A percentile compares a stretch with the other conserved stretches of the same genome.
Conservation (phyloP, 2,888 invertebrate genomes). For the Conchocele bisecta region DNA sequence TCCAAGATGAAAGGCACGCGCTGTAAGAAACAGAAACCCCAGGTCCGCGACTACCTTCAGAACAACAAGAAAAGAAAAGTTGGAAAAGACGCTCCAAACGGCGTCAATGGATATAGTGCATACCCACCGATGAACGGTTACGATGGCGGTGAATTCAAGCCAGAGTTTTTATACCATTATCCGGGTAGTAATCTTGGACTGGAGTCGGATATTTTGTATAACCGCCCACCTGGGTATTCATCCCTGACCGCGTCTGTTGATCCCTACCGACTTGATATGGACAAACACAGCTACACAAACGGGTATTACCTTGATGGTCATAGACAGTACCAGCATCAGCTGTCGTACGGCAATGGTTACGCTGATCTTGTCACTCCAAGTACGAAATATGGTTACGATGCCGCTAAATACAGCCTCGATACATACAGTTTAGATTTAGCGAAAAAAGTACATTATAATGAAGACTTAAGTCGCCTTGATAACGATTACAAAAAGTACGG, state of each 20-base stretch:
- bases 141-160: constrained; percentile 75
- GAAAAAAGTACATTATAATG: constrained; percentile 77
- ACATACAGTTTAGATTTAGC: constrained; percentile 79
- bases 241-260: constrained; percentile 71
- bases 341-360: constrained; percentile 79
- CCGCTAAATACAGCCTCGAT: constrained; percentile 77
- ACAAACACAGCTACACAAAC: constrained; percentile 77
- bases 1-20: constrained; percentile 70
- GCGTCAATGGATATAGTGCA: constrained; percentile 74
- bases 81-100: constrained; percentile 68
- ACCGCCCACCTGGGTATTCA: constrained; percentile 74
- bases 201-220: constrained; percentile 73
- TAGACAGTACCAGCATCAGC: constrained; percentile 79
- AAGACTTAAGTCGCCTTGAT: constrained; percentile 73
- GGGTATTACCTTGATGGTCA: constrained; percentile 78
- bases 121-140: constrained; percentile 74
- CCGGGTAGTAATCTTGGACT: constrained; percentile 73
- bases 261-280: constrained; percentile 73
- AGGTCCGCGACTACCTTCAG: constrained; percentile 94
- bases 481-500: constrained; percentile 75
- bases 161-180: constrained; percentile 78
- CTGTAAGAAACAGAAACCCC: constrained; percentile 95
- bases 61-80: constrained; percentile 88
- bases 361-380: constrained; percentile 77
- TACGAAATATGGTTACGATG: constrained; percentile 78